Conservation (phyloP, 2,797 vertebrate species). For the Labroides dimidiatus region DNA sequence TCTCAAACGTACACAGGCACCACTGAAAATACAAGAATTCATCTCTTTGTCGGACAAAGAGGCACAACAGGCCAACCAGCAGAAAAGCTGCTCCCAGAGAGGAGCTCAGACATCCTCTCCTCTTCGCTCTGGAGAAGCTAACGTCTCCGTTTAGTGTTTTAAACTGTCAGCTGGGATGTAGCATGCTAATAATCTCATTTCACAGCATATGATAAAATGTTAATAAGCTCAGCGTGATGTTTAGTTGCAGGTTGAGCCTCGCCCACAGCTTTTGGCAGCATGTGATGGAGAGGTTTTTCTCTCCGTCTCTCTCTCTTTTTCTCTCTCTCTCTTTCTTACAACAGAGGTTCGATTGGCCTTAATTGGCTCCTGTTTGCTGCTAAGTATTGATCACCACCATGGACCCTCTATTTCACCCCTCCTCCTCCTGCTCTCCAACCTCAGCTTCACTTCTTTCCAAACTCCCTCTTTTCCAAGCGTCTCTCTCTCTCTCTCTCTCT, state of each 20-base stretch:
- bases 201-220: slow-evolving; percentile 63
- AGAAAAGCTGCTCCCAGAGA: slow-evolving; percentile 4
- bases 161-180: slow-evolving; percentile 67
- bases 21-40: slow-evolving; percentile 30
- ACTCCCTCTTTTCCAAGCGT: neutral
- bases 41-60: slow-evolving; percentile 1
- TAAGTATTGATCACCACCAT: slow-evolving; percentile 69
- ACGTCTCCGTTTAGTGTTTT: slow-evolving; percentile 33
- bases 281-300: slow-evolving; percentile 57
- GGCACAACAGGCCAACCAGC: slow-evolving; percentile 33
- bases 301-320: slow-evolving; percentile 16
- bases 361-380: slow-evolving; percentile 71
- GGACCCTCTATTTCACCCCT: slow-evolving; percentile 35
- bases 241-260: slow-evolving; percentile 38
- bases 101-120: slow-evolving; percentile 3
- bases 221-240: slow-evolving; percentile 59
- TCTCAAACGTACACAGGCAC: slow-evolving; percentile 32
- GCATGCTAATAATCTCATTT: slow-evolving; percentile 70
- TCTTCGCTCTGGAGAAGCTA: slow-evolving; percentile 26
- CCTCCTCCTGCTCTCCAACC: slow-evolving; percentile 25
- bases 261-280: slow-evolving; percentile 32
- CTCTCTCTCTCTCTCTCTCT: slow-evolving; percentile 50
- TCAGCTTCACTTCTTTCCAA: neutral
- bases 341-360: slow-evolving; percentile 60
- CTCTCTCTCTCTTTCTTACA: slow-evolving; percentile 7